These are phyloP conservation scores for Formica selysi DNA, from an alignment of 1,140 invertebrate species.

Conservation along the genomic window DNA sequence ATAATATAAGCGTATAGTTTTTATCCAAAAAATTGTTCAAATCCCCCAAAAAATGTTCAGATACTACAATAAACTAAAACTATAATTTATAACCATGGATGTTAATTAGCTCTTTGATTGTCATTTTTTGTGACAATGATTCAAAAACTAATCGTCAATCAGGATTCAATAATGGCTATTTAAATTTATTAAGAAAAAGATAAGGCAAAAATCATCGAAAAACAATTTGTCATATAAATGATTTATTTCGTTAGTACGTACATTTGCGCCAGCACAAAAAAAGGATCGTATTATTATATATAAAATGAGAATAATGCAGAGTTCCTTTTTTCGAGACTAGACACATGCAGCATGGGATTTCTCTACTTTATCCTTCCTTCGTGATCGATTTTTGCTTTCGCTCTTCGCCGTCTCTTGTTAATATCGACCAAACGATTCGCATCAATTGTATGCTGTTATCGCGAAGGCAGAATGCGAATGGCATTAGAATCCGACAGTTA, in stretches of 20 bases:
- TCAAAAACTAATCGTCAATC: not conserved
- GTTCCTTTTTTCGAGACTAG: slow-evolving; percentile 75
- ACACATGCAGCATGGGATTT: slow-evolving; percentile 62
- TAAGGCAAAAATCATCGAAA: not conserved
- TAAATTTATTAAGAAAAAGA: not conserved
- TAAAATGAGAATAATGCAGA: slow-evolving; percentile 70
- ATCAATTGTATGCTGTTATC: not conserved
- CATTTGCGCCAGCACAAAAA: slow-evolving; percentile 83
- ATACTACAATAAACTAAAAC: not conserved
- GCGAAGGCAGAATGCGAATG: not conserved
- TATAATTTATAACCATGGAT: slow-evolving; percentile 4
- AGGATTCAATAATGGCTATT: not conserved
- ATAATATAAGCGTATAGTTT: slow-evolving; percentile 38
- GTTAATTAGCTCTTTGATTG: not conserved
- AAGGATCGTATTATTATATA: slow-evolving; percentile 69
- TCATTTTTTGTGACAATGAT: not conserved
- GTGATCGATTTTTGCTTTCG: slow-evolving; percentile 6
- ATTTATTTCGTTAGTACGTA: slow-evolving; percentile 82
- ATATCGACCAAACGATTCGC: not conserved
- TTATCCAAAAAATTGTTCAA: slow-evolving; percentile 19
- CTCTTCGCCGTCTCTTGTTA: slow-evolving; percentile 15
- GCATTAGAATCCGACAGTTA: slow-evolving; percentile 38
- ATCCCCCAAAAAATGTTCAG: not conserved
- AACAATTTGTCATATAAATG: slow-evolving; percentile 72
- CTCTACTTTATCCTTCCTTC: slow-evolving; percentile 23